Evolutionary conservation across 2,797 vertebrate species (phyloP).

Genomic region (Sebastes miniatus): DNA sequence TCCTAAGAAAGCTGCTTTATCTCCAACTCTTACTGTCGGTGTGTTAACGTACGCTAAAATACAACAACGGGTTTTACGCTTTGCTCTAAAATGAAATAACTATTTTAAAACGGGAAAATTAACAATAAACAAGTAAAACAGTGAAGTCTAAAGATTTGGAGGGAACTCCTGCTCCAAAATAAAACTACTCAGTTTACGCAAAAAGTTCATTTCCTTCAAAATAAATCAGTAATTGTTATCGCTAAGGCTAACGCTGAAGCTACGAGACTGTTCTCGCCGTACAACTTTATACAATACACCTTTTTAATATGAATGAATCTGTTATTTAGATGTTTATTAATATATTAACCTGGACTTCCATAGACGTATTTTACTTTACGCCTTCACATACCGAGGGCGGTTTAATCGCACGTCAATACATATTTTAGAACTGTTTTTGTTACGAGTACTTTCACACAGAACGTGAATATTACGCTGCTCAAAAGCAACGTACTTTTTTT

Average conservation of each 20-base stretch:
- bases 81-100: background rate
- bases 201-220: background rate
- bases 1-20: background rate
- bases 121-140: background rate
- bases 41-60: background rate
- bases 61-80: background rate
- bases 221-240: no score
- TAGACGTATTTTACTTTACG: background rate
- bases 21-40: background rate
- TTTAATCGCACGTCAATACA: no score
- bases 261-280: no score
- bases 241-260: background rate
- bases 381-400: no score
- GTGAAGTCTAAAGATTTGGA: background rate
- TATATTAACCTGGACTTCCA: background rate
- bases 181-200: background rate
- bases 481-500: no score
- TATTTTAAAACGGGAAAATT: background rate
- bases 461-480: no score
- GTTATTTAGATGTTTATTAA: background rate
- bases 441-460: no score
- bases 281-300: background rate
- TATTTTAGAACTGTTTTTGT: no score
- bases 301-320: background rate
- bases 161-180: background rate